A percentile compares a stretch with the other conserved stretches of the same genome.
Evolutionary conservation across 2,797 vertebrate species (phyloP).

Genomic region (Poliocrania exsul): DNA sequence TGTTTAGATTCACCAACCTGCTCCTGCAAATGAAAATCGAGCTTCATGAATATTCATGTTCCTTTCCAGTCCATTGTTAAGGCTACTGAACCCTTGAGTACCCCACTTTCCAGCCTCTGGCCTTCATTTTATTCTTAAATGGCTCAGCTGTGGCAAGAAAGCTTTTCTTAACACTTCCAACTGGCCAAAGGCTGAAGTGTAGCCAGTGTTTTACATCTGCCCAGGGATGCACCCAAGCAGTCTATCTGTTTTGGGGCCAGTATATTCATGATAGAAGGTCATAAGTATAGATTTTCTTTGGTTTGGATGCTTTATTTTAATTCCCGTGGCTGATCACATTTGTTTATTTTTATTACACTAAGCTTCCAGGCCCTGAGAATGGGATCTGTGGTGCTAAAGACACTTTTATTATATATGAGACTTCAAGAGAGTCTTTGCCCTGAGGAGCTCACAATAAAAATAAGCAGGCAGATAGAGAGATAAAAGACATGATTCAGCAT

Average conservation of each 20-base stretch:
- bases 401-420: constrained; percentile 55
- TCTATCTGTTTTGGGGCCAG: background rate
- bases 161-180: background rate
- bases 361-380: background rate
- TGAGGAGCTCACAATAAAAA: constrained; percentile 59
- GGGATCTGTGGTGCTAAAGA: constrained; percentile 31
- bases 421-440: constrained; percentile 55
- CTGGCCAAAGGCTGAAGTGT: background rate
- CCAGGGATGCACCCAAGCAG: background rate
- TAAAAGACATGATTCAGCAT: constrained; percentile 68
- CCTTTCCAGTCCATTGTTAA: background rate
- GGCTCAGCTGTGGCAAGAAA: background rate
- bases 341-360: constrained; percentile 52
- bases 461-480: constrained; percentile 52
- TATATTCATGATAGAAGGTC: background rate
- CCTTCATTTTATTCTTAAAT: background rate
- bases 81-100: background rate
- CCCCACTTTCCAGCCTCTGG: accelerated
- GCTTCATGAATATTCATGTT: background rate
- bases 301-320: constrained; percentile 34
- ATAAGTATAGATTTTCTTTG: background rate
- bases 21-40: background rate
- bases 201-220: background rate
- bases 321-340: constrained; percentile 17
- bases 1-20: background rate